phyloP scores from a whole-genome alignment of 1,140 invertebrate species.

The Philopotamus ludificatus region DNA sequence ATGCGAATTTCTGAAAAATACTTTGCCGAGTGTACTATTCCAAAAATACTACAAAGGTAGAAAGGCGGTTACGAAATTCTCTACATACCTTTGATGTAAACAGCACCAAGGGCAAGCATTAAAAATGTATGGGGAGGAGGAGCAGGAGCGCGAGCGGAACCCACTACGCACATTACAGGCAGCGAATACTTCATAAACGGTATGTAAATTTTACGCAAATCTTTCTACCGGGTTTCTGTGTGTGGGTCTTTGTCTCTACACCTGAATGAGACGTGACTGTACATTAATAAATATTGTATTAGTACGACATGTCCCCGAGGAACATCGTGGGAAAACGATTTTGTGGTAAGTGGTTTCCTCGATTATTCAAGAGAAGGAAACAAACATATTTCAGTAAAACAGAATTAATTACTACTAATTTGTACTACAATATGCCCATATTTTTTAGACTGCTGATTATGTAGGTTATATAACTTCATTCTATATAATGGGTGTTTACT shows the following conservation, averaged over 20 bases:
- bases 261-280: slow-evolving; percentile 18
- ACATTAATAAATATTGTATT: slow-evolving; percentile 27
- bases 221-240: neutral
- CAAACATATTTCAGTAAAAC: too few species aligned
- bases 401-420: too few species aligned
- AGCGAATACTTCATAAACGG: slow-evolving; percentile 14
- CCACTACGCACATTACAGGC: neutral
- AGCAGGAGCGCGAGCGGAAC: neutral
- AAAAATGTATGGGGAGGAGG: slow-evolving; percentile 3
- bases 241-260: slow-evolving; percentile 7
- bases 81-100: too few species aligned
- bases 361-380: neutral
- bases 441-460: too few species aligned
- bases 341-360: neutral
- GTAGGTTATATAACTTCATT: too few species aligned
- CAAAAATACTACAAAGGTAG: neutral
- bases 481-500: too few species aligned
- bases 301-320: neutral
- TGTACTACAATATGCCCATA: too few species aligned
- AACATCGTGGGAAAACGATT: neutral
- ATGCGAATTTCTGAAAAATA: too few species aligned
- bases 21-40: too few species aligned
- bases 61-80: too few species aligned
- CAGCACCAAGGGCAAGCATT: neutral
- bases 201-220: slow-evolving; percentile 25